Conservation (phyloP, 1,140 invertebrate genomes). For the Lamellibrachia luymesi region DNA sequence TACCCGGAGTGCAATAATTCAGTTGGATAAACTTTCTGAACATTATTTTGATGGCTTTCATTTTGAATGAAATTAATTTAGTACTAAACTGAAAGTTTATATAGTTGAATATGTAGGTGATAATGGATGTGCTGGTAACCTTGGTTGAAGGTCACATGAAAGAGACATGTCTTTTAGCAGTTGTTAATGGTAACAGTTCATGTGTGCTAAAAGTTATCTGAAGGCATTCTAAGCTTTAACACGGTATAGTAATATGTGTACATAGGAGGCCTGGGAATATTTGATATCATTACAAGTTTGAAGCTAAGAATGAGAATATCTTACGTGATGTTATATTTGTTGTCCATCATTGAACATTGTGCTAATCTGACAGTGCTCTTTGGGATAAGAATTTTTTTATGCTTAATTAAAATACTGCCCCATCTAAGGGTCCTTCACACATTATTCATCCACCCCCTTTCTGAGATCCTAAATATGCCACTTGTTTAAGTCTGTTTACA, state of each 20-base stretch:
- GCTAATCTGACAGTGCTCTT: neutral
- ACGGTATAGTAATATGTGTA: neutral
- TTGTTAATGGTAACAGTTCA: neutral
- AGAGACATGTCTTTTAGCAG: neutral
- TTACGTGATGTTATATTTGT: too few relatives aligned
- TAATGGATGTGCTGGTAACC: neutral
- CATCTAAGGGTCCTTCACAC: too few relatives aligned
- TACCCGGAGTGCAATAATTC: too few relatives aligned
- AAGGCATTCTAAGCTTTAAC: neutral
- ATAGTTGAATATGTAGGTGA: neutral
- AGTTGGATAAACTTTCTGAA: neutral
- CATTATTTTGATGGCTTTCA: neutral
- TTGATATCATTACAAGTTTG: neutral
- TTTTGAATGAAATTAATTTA: neutral
- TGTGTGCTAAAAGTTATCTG: neutral
- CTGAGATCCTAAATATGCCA: too few relatives aligned
- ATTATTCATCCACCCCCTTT: too few relatives aligned
- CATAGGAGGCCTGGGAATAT: neutral
- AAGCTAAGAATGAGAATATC: too few relatives aligned
- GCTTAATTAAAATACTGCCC: too few relatives aligned
- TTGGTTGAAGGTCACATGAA: neutral
- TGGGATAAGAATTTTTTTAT: too few relatives aligned
- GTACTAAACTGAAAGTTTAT: neutral
- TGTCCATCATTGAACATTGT: neutral
- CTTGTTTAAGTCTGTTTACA: too few relatives aligned